Evolutionary conservation across 1,140 invertebrate species (phyloP).

Genomic region (Pygmarrhopalites habei): DNA sequence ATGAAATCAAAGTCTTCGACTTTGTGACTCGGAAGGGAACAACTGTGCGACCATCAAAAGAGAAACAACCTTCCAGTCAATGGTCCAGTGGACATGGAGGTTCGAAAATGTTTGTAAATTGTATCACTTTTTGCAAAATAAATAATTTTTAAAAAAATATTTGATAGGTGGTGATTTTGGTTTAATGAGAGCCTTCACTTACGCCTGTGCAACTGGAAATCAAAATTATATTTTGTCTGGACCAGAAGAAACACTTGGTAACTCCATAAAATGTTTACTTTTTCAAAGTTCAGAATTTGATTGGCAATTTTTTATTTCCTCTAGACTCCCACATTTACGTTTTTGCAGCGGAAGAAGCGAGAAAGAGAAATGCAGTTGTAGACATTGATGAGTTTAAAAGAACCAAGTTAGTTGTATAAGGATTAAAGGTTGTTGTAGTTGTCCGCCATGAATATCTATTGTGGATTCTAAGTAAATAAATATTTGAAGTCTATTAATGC

Average conservation of each 20-base stretch:
- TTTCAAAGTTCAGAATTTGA: neutral
- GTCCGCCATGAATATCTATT: too few relatives aligned
- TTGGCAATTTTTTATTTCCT: conserved; percentile 8
- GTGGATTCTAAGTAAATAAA: too few relatives aligned
- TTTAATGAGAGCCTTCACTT: conserved; percentile 44
- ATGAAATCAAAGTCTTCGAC: conserved; percentile 38
- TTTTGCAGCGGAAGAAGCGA: conserved; percentile 36
- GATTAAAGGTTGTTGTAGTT: too few relatives aligned
- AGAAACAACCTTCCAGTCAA: neutral
- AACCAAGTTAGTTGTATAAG: too few relatives aligned
- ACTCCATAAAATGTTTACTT: neutral
- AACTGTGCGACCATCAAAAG: conserved; percentile 32
- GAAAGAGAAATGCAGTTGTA: conserved; percentile 22
- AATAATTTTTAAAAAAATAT: too few relatives aligned
- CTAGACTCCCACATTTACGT: conserved; percentile 38
- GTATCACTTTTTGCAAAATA: too few relatives aligned
- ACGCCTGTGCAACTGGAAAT: conserved; percentile 40
- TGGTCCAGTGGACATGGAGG: conserved; percentile 43
- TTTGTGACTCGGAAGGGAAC: conserved; percentile 36
- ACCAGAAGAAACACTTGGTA: conserved; percentile 35
- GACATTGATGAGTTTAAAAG: conserved; percentile 33
- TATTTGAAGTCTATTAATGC: too few relatives aligned
- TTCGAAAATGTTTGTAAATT: too few relatives aligned
- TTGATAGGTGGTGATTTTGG: conserved; percentile 45
- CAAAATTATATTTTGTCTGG: conserved; percentile 34